Conservation (phyloP, 2,888 invertebrate species). For the Trisateles emortualis region DNA sequence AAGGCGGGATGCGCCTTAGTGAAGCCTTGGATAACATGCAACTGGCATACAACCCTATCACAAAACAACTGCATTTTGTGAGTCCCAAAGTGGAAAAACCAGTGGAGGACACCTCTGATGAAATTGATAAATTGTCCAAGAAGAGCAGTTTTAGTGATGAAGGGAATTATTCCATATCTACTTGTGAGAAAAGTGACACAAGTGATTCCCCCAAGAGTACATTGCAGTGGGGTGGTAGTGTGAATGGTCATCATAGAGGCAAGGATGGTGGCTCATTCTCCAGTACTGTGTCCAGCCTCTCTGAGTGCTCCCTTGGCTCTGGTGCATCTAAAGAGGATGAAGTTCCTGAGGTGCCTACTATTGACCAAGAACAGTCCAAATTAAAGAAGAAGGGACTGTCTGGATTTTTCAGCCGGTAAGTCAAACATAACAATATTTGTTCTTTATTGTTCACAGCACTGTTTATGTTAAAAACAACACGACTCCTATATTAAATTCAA, state of each 20-base stretch:
- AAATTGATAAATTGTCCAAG: slow-evolving; percentile 79
- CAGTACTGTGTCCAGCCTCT: slow-evolving; percentile 90
- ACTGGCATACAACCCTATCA: slow-evolving; percentile 91
- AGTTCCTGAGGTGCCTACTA: slow-evolving; percentile 55
- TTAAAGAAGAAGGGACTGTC: slow-evolving; percentile 88
- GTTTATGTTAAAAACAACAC: slow-evolving; percentile 1
- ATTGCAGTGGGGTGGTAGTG: slow-evolving; percentile 80
- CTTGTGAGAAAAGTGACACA: slow-evolving; percentile 83
- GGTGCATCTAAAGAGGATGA: slow-evolving; percentile 85
- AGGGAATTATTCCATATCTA: slow-evolving; percentile 82
- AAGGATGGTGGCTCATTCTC: slow-evolving; percentile 89
- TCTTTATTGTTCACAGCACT: not conserved
- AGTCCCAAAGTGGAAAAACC: slow-evolving; percentile 77
- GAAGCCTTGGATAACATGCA: slow-evolving; percentile 91
- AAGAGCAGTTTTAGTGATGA: slow-evolving; percentile 85
- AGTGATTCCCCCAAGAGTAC: slow-evolving; percentile 85
- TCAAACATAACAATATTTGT: not conserved
- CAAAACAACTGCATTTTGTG: slow-evolving; percentile 90
- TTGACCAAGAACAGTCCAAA: slow-evolving; percentile 74
- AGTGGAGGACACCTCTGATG: slow-evolving; percentile 66
- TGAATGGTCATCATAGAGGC: slow-evolving; percentile 82
- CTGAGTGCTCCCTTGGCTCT: slow-evolving; percentile 90
- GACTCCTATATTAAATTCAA: not conserved
- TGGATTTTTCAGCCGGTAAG: slow-evolving; percentile 89
- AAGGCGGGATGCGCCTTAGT: slow-evolving; percentile 88